phyloP scores from a whole-genome alignment of 2,797 vertebrate species.

The Melopsittacus undulatus region DNA sequence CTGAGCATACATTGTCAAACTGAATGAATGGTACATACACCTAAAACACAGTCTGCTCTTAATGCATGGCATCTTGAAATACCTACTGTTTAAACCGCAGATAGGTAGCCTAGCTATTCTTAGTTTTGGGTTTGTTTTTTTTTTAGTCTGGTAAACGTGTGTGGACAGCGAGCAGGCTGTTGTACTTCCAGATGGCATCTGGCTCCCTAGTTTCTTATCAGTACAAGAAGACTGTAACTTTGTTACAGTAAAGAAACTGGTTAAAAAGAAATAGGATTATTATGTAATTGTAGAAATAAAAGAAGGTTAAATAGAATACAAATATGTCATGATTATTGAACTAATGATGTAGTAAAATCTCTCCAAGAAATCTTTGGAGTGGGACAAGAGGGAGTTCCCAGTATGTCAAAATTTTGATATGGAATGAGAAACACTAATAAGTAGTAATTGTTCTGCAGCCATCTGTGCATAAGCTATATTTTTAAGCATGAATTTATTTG shows the following conservation, averaged over 20 bases:
- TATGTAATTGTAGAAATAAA: background rate
- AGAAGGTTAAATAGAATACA: background rate
- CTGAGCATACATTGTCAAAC: background rate
- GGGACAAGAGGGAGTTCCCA: background rate
- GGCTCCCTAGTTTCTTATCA: background rate
- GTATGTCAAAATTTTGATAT: background rate
- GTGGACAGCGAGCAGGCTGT: background rate
- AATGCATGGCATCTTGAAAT: background rate
- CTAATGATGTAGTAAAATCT: background rate
- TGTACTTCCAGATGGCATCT: background rate
- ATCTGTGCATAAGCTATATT: slow-evolving; percentile 37
- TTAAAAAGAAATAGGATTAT: background rate
- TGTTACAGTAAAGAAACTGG: background rate
- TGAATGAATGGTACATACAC: background rate
- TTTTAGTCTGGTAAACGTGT: background rate
- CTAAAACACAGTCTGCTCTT: background rate
- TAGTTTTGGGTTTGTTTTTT: background rate
- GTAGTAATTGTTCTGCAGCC: slow-evolving; percentile 33
- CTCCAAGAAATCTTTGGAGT: background rate
- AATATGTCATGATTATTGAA: background rate
- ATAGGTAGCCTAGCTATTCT: background rate
- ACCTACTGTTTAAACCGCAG: background rate
- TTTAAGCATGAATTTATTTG: slow-evolving; percentile 46
- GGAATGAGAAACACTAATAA: slow-evolving; percentile 27
- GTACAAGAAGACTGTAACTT: background rate